Conservation (phyloP, 2,113 vertebrate species). For the Gymnogyps californianus region DNA sequence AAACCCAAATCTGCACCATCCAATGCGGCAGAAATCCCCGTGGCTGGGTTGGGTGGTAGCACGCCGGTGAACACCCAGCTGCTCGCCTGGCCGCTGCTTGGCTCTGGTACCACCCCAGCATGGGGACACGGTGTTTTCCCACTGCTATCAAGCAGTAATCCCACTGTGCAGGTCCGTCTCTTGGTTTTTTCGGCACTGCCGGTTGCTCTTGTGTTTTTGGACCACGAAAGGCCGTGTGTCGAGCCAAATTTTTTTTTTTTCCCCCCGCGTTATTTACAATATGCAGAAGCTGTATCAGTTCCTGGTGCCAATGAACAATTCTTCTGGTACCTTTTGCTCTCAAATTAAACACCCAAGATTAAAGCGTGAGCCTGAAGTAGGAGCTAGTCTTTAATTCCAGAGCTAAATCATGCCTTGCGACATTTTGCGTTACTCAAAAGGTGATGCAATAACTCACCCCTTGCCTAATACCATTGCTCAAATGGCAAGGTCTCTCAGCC, state of each 20-base stretch:
- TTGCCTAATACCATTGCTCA: background rate
- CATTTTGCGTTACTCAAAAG: background rate
- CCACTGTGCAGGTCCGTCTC: rapidly evolving
- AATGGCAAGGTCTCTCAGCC: background rate
- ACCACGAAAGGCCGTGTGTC: rapidly evolving
- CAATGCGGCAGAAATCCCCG: rapidly evolving
- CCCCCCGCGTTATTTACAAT: background rate
- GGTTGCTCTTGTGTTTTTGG: background rate
- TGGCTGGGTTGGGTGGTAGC: too few species aligned
- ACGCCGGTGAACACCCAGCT: too few species aligned
- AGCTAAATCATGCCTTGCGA: background rate
- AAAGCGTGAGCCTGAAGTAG: background rate
- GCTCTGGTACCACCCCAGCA: background rate
- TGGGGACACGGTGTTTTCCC: background rate
- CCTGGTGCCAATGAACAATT: background rate
- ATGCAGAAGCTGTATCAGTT: background rate
- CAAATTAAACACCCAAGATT: background rate
- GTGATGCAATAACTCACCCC: background rate
- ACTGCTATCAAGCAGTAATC: rapidly evolving
- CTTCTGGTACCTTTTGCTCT: background rate
- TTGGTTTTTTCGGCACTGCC: background rate
- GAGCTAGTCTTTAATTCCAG: background rate
- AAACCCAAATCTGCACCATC: background rate
- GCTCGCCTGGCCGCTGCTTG: background rate
- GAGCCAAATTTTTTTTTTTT: background rate